Evolutionary conservation across 2,797 vertebrate genomes (phyloP).

Genomic region (Cercopithecus diana): DNA sequence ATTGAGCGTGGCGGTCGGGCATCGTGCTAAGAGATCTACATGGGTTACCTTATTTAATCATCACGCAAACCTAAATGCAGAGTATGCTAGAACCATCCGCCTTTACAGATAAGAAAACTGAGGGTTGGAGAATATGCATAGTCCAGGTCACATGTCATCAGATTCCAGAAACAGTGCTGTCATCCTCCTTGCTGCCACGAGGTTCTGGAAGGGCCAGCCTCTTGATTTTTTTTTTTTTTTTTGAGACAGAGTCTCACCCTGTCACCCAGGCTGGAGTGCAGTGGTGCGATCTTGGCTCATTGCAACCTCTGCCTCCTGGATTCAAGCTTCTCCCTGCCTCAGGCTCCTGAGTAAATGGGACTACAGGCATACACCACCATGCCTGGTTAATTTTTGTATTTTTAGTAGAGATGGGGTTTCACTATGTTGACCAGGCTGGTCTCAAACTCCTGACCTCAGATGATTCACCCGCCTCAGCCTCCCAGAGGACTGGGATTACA

Average conservation of each 20-base stretch:
- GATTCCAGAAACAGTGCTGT: neutral
- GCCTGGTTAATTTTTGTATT: neutral
- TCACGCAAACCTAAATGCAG: neutral
- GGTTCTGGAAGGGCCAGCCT: neutral
- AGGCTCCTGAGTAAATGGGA: neutral
- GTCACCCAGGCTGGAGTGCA: neutral
- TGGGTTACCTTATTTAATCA: neutral
- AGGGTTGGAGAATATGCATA: neutral
- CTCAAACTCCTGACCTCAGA: neutral
- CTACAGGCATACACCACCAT: neutral
- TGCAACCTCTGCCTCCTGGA: neutral
- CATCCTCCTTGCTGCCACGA: neutral
- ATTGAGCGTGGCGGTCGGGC: neutral
- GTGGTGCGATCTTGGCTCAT: neutral
- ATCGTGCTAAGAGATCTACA: rapidly evolving
- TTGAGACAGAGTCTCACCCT: neutral
- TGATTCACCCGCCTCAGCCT: neutral
- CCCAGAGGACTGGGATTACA: neutral
- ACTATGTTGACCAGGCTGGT: neutral
- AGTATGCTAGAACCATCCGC: too few species aligned
- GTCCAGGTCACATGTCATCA: neutral
- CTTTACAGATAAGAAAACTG: neutral
- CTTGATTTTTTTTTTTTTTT: neutral
- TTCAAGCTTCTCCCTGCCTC: neutral
- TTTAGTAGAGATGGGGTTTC: neutral